Conservation (phyloP, 2,797 vertebrate genomes). For the Selene dorsalis region DNA sequence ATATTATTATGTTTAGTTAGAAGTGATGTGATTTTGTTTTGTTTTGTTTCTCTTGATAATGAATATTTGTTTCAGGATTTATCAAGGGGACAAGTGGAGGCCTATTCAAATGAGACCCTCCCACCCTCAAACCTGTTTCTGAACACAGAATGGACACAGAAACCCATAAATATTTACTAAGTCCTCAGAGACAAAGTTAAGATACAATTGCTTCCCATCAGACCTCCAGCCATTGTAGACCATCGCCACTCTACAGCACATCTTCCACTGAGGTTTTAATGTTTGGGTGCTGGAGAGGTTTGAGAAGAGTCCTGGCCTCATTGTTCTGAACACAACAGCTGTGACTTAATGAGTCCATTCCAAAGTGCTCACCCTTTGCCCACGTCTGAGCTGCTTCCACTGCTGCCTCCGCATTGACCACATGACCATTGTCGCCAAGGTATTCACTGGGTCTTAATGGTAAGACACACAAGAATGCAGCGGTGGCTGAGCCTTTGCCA, state of each 20-base stretch:
- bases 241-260: constrained; percentile 34
- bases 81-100: background rate
- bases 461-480: constrained; percentile 84
- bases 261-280: constrained; percentile 59
- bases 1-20: constrained; percentile 1
- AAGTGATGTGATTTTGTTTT: background rate
- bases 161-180: constrained; percentile 57
- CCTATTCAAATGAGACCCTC: constrained; percentile 31
- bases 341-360: constrained; percentile 83
- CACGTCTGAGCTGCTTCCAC: constrained; percentile 78
- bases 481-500: constrained; percentile 72
- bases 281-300: constrained; percentile 66
- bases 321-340: constrained; percentile 83
- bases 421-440: constrained; percentile 81
- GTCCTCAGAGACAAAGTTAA: constrained; percentile 52
- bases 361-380: constrained; percentile 76
- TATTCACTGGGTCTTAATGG: constrained; percentile 82
- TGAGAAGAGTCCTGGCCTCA: constrained; percentile 67
- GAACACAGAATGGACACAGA: constrained; percentile 11
- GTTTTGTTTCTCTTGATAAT: background rate
- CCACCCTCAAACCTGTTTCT: constrained; percentile 21
- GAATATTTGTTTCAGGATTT: background rate
- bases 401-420: constrained; percentile 79
- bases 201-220: constrained; percentile 49
- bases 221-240: constrained; percentile 25